These are phyloP conservation scores for Leucophenga maculata DNA, from an alignment of 2,888 invertebrate species.

Conservation along the genomic window DNA sequence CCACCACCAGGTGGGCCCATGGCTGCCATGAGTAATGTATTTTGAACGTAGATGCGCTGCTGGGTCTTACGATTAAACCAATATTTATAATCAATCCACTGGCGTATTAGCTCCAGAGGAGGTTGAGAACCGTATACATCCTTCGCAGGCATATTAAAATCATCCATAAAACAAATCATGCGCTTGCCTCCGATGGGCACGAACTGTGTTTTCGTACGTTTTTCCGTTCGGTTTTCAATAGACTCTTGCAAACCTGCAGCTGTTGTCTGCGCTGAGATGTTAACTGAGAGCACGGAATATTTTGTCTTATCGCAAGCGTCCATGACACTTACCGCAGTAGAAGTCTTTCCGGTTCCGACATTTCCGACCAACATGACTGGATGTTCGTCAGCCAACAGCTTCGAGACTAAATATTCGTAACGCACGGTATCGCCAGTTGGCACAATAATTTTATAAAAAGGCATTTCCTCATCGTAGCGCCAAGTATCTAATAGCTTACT, in stretches of 20 bases:
- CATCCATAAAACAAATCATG: conserved; percentile 91
- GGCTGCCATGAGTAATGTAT: conserved; percentile 83
- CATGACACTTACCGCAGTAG: conserved; percentile 81
- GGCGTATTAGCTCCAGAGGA: conserved; percentile 85
- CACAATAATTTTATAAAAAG: conserved; percentile 88
- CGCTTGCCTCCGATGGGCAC: conserved; percentile 87
- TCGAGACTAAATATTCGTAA: conserved; percentile 82
- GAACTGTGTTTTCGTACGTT: conserved; percentile 88
- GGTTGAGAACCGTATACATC: conserved; percentile 92
- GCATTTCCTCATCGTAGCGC: conserved; percentile 76
- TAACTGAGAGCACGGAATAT: conserved; percentile 81
- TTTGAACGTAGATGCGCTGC: conserved; percentile 82
- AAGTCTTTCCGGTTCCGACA: conserved; percentile 91
- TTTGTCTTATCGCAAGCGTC: conserved; percentile 74
- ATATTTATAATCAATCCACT: conserved; percentile 91
- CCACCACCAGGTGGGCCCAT: conserved; percentile 93
- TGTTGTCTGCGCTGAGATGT: conserved; percentile 92
- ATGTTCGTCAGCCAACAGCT: conserved; percentile 77
- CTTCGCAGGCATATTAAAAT: conserved; percentile 93
- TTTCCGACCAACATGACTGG: conserved; percentile 87
- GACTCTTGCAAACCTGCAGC: conserved; percentile 88
- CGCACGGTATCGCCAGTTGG: conserved; percentile 92
- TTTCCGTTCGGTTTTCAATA: conserved; percentile 89
- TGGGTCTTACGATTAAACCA: conserved; percentile 91
- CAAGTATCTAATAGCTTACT: conserved; percentile 82